A percentile compares a stretch with the other conserved stretches of the same genome.
These are phyloP conservation scores for Drosophila pseudotalamancana DNA, from an alignment of 2,888 invertebrate genomes.

Conservation along the genomic window DNA sequence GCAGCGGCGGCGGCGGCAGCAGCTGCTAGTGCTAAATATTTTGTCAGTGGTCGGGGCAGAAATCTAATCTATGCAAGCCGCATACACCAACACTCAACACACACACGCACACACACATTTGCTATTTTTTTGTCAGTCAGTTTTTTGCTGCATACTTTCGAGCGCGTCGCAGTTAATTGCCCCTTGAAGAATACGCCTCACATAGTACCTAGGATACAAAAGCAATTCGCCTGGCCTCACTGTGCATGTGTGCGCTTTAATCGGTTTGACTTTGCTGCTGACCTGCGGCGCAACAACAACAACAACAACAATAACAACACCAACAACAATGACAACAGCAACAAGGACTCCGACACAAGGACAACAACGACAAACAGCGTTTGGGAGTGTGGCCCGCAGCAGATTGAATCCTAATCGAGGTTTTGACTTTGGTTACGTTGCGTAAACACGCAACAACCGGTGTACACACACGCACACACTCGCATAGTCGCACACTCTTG, in stretches of 20 bases:
- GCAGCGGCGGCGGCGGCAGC: conserved; percentile 32
- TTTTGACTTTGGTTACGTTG: conserved; percentile 83
- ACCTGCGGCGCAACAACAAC: conserved; percentile 62
- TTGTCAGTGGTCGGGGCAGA: conserved; percentile 37
- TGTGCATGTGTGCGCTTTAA: conserved; percentile 51
- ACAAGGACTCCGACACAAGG: conserved; percentile 25
- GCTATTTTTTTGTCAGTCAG: conserved; percentile 47
- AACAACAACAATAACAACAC: conserved; percentile 25
- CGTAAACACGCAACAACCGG: conserved; percentile 82
- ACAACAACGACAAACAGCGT: conserved; percentile 49
- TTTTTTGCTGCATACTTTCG: conserved; percentile 64
- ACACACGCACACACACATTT: conserved; percentile 19
- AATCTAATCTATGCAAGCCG: conserved; percentile 74
- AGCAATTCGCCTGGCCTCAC: conserved; percentile 62
- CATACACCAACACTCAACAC: conserved; percentile 22
- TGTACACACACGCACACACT: conserved; percentile 32
- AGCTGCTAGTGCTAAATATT: conserved; percentile 68
- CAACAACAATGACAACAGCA: conserved; percentile 11
- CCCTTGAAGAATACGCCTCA: conserved; percentile 81
- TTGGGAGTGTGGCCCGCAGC: conserved; percentile 63
- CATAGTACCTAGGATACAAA: conserved; percentile 56
- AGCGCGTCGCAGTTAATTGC: conserved; percentile 79
- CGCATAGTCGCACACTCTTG: conserved; percentile 2
- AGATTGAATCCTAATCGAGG: conserved; percentile 83
- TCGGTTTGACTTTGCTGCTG: conserved; percentile 75